A percentile compares a stretch with the other conserved stretches of the same genome.
These are phyloP conservation scores for Idaea dimidiata DNA, from an alignment of 2,888 invertebrate species.

Conservation along the genomic window DNA sequence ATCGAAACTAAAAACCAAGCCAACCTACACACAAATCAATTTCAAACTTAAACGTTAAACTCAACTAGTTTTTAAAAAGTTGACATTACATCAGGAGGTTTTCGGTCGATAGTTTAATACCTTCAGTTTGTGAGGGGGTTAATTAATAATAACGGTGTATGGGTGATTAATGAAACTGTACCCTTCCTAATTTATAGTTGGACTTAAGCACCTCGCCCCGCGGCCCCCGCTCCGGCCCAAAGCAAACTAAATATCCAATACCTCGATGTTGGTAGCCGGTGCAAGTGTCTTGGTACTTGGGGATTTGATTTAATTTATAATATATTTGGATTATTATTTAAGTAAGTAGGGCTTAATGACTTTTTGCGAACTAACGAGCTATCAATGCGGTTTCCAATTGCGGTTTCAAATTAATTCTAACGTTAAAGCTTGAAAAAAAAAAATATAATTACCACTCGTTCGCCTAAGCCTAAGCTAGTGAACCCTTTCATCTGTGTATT, in stretches of 20 bases:
- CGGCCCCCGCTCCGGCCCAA: slow-evolving; percentile 63
- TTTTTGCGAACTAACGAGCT: no score
- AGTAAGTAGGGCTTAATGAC: no score
- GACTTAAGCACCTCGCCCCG: slow-evolving; percentile 73
- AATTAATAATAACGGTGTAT: slow-evolving; percentile 82
- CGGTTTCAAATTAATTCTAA: no score
- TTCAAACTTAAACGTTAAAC: neutral
- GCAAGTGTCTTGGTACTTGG: slow-evolving; percentile 48
- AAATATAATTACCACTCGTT: no score
- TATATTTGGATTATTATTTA: no score
- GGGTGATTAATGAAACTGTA: slow-evolving; percentile 81
- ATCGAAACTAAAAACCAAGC: neutral
- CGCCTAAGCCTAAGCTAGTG: no score
- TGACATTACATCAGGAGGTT: slow-evolving; percentile 51
- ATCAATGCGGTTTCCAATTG: no score
- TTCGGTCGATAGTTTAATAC: slow-evolving; percentile 74
- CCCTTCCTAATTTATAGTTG: slow-evolving; percentile 82
- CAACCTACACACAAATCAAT: neutral
- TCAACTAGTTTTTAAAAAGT: slow-evolving; percentile 42
- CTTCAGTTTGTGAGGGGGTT: slow-evolving; percentile 75
- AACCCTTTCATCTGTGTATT: no score
- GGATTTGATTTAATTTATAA: slow-evolving; percentile 11
- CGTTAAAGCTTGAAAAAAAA: no score
- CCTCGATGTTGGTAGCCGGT: slow-evolving; percentile 59
- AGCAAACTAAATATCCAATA: slow-evolving; percentile 82